Base-by-base conservation (phyloP, 2,888 invertebrate species). In the Polymixis lichenea region DNA sequence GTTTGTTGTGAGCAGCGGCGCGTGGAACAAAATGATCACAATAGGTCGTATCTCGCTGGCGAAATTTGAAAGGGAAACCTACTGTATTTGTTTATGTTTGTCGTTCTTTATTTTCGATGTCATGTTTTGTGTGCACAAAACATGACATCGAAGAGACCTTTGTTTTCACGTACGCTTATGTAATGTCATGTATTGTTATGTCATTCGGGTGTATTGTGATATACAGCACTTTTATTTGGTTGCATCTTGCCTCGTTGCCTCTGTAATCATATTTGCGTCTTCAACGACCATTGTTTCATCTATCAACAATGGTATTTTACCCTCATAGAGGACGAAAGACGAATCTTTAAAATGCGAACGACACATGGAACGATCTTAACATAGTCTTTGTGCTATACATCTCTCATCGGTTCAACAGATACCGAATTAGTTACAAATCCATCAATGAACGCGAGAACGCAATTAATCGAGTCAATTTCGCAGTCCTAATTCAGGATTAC, bases 61-160 rank as follows among this genome's bases (percentile, higher is more conserved):
- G 71, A 81, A 78, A 80, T 83, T 83, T 82, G 74, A 87, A 88
- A 87, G 87, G 82, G 88, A 88, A 87, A 85, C 76, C 71, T 78
- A 53, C 61, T 79, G 66, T 72, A 65, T 72, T 80, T 82, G 75
- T 77, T 66, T 82, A 67, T 68, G 25, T 73, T 43, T 56, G 60
- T 53, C 19, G 70, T 65, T 77, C 17, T 85, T 60, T 83, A 58
- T 73, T 80, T 66, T 71, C 28, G 28, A 56, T 60, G 69, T 67
- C 25, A 22, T 72, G 56, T 72, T 72, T 58, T 60, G 25, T 69
- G n/a, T n/a, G n/a, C n/a, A n/a, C n/a, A n/a, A n/a, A n/a, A n/a
- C n/a, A n/a, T n/a, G n/a, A n/a, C n/a, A n/a, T n/a, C n/a, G n/a
- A n/a, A n/a, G n/a, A n/a, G n/a, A n/a, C n/a, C n/a, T 32, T 28